Conservation (phyloP, 2,888 invertebrate species). For the Tenthredo notha region DNA sequence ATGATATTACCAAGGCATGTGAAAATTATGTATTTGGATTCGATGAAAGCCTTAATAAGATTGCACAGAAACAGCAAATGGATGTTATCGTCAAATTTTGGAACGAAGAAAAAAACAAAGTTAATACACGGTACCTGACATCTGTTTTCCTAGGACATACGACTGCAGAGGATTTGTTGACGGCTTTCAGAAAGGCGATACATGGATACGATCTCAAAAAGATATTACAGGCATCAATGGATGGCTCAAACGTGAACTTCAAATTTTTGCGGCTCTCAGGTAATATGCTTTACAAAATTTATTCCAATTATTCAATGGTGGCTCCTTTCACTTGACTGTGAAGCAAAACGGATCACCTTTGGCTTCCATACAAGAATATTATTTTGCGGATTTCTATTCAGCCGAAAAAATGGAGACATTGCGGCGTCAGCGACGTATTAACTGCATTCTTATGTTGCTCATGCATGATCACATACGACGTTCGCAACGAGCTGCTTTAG, state of each 20-base stretch:
- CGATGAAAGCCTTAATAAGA: conserved; percentile 53
- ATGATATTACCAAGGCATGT: conserved; percentile 23
- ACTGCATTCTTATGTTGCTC: too few species aligned
- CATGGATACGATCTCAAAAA: conserved; percentile 31
- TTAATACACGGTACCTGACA: conserved; percentile 44
- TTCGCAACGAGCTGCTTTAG: too few species aligned
- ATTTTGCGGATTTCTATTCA: too few species aligned
- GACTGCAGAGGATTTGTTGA: conserved; percentile 32
- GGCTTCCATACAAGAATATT: too few species aligned
- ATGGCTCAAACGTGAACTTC: conserved; percentile 54
- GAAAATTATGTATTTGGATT: conserved; percentile 38
- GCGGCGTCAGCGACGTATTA: too few species aligned
- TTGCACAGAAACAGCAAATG: conserved; percentile 52
- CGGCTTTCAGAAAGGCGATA: conserved; percentile 23
- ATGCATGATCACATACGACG: too few species aligned
- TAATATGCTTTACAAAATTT: too few species aligned
- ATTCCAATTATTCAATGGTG: too few species aligned
- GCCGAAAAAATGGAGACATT: too few species aligned
- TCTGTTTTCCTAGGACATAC: conserved; percentile 49
- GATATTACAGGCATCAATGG: conserved; percentile 55
- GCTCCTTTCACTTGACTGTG: too few species aligned
- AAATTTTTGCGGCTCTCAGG: conserved; percentile 32
- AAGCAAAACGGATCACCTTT: too few species aligned
- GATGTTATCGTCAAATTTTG: conserved; percentile 54
- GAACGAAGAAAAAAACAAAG: conserved; percentile 35